Conservation (phyloP, 53 echinoderm and acorn worm genomes). For the Actinopyga echinites region DNA sequence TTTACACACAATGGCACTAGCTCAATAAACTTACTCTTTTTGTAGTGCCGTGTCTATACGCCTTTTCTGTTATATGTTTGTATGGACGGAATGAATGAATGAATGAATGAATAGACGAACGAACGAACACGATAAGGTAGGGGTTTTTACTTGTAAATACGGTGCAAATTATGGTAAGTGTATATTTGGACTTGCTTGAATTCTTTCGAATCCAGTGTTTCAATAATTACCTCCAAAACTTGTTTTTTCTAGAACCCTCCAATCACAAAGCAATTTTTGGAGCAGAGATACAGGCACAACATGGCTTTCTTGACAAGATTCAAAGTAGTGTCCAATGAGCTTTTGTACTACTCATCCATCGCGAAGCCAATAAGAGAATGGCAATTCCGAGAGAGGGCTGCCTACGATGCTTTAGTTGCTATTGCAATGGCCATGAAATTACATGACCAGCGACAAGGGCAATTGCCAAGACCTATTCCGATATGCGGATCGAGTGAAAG, state of each 20-base stretch:
- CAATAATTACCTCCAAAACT: no score
- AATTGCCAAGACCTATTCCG: conserved; percentile 50
- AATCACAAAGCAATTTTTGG: conserved; percentile 61
- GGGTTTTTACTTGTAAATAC: no score
- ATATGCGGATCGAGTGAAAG: conserved; percentile 29
- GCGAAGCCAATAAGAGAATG: conserved; percentile 53
- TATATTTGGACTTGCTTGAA: no score
- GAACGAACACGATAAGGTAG: no score
- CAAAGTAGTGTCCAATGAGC: conserved; percentile 42
- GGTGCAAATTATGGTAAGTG: no score
- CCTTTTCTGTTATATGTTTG: no score
- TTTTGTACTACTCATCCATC: conserved; percentile 5
- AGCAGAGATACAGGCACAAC: conserved; percentile 80
- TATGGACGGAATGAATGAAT: no score
- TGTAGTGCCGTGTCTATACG: no score
- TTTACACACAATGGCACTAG: no score
- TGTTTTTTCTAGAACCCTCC: conserved; percentile 47
- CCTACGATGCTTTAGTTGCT: conserved; percentile 78
- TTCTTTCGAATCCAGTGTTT: no score
- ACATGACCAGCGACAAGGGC: conserved; percentile 35
- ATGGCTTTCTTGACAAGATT: conserved; percentile 84
- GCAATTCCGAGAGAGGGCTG: conserved; percentile 74
- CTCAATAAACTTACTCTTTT: no score
- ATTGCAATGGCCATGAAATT: conserved; percentile 53
- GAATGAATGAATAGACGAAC: no score